These are phyloP conservation scores for Calameuta idolon DNA, from an alignment of 2,888 invertebrate species.

Conservation along the genomic window DNA sequence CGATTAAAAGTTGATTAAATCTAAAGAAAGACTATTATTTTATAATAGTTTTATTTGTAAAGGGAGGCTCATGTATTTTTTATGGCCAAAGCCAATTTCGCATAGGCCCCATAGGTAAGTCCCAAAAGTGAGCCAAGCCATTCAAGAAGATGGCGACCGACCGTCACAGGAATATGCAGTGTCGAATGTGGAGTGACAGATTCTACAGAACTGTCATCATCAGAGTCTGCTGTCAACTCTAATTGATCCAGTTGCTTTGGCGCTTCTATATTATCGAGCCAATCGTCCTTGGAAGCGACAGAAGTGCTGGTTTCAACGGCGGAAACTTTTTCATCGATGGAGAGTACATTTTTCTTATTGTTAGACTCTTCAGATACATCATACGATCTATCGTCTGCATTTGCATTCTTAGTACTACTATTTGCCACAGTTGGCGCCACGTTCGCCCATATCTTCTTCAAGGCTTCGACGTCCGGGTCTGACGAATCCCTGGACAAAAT, in stretches of 20 bases:
- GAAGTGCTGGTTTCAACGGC: not conserved
- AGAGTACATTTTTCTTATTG: conserved; percentile 10
- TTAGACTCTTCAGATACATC: conserved; percentile 6
- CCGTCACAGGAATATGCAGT: conserved; percentile 41
- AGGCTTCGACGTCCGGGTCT: conserved; percentile 25
- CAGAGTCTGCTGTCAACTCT: conserved; percentile 33
- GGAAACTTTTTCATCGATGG: not conserved
- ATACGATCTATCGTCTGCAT: not conserved
- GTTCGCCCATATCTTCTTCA: conserved; percentile 24
- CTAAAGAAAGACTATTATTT: not conserved
- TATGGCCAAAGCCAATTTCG: conserved; percentile 34
- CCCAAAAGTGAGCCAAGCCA: conserved; percentile 52
- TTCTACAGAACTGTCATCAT: conserved; percentile 35
- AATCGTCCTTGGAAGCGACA: conserved; percentile 9
- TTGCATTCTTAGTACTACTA: not conserved
- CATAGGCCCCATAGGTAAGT: conserved; percentile 43
- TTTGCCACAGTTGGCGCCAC: conserved; percentile 4
- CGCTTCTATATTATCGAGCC: conserved; percentile 37
- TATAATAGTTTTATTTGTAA: not conserved
- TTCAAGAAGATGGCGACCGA: conserved; percentile 47
- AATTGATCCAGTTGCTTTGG: conserved; percentile 37
- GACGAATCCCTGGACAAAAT: conserved; percentile 35
- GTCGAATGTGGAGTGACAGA: conserved; percentile 30
- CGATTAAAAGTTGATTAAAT: not conserved
- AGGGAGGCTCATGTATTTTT: conserved; percentile 16